phyloP scores from a whole-genome alignment of 2,113 vertebrate species.

The Thryonomys swinderianus region DNA sequence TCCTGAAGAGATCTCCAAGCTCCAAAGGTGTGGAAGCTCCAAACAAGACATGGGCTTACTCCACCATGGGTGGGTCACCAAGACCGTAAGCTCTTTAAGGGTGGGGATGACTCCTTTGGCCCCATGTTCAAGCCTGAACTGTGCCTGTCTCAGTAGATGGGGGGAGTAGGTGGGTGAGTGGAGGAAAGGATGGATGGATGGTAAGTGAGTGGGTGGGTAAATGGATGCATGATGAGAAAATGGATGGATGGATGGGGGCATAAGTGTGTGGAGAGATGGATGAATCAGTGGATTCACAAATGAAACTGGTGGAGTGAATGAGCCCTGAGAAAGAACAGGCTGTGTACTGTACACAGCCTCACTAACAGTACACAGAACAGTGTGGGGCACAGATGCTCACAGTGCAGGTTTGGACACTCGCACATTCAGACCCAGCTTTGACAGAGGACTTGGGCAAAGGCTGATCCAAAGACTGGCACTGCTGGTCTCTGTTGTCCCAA shows the following conservation, averaged over 20 bases:
- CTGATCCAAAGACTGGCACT: background rate
- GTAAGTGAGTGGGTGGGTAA: accelerated
- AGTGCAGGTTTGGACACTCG: background rate
- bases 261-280: background rate
- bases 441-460: background rate
- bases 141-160: background rate
- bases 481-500: background rate
- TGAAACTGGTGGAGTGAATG: no score
- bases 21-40: background rate
- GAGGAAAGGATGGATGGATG: background rate
- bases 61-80: background rate
- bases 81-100: no score
- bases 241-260: no score
- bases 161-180: background rate
- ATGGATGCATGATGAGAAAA: background rate
- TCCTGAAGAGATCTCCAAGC: background rate
- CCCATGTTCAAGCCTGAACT: background rate
- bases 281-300: accelerated
- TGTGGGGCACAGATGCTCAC: background rate
- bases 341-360: background rate
- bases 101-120: background rate
- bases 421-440: background rate
- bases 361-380: background rate
- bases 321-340: background rate
- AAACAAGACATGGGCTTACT: background rate